Base-by-base conservation (phyloP, 2,113 vertebrate species). In the Dendropsophus ebraccatus region DNA sequence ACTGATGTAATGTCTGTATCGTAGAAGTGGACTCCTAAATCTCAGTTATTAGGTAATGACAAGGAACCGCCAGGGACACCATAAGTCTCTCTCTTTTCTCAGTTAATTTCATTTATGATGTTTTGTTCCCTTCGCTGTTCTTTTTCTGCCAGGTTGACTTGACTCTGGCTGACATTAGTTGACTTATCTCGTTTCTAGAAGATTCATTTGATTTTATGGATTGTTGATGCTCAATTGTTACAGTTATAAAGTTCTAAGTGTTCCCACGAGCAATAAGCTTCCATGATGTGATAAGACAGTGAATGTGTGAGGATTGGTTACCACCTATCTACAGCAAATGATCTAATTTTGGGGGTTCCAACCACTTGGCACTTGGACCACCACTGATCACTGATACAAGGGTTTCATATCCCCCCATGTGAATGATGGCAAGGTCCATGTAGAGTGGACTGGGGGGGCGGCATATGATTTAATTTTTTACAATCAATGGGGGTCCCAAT, bases 21-120 rank as follows among this genome's bases (percentile, higher is more conserved):
- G 77, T 81, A 30, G 78, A 74, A 74, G 37, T 37, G 19, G 25
- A 54, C 85, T 86, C 85, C 69, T 87, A 87, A 87, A 87, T 87
- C 85, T 81, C 30, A 81, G 17, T 87, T 87, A 87, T 87, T 87
- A 87, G 85, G 85, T 87, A 87, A 87, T 87, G 85, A 87, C 85
- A 87, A 32, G 77, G 73, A 50, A 74, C 56, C 67, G 17, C 85
- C 23, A 41, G 52, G 75, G 77, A 86, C 32, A 47, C 60, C 65
- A 16, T 25, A 30, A 69, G 19, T 73, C 30, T 72, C 30, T 50
- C 58, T 13, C 25, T 81, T 81, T 73, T 70, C 50, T 67, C 65
- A 73, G 73, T 87, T 65, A 81, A 81, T 87, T 73, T 35, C 35
- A 41, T 35, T 73, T 54, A 60, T 62, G 41, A 50, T 70, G n/a